Evolutionary conservation across 1,140 invertebrate genomes (phyloP).

Genomic region (Pomacea maculata): DNA sequence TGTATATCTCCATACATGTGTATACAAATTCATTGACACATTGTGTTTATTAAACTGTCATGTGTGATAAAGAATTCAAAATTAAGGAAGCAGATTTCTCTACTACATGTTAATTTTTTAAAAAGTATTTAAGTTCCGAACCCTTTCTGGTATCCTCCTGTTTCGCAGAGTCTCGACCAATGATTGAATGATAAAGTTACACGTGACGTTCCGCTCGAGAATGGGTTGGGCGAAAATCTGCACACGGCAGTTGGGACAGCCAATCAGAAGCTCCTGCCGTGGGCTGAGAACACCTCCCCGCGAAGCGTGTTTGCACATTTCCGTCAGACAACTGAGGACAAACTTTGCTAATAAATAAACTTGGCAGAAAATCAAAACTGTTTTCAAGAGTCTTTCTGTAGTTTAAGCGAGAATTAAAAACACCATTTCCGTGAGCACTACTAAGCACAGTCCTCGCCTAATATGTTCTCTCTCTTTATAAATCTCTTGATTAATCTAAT

Average conservation of each 20-base stretch:
- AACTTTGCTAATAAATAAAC: neutral
- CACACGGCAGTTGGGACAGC: slow-evolving; percentile 33
- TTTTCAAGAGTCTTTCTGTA: too few relatives aligned
- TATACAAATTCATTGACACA: too few relatives aligned
- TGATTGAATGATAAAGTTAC: slow-evolving; percentile 36
- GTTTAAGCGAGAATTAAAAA: too few relatives aligned
- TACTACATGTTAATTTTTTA: neutral
- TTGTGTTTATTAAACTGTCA: neutral
- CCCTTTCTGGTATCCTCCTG: slow-evolving; percentile 15
- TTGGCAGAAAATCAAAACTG: too few relatives aligned
- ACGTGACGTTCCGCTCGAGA: slow-evolving; percentile 32
- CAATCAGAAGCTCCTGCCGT: slow-evolving; percentile 27
- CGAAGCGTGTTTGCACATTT: slow-evolving; percentile 32
- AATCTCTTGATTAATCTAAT: too few relatives aligned
- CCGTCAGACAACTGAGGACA: slow-evolving; percentile 26
- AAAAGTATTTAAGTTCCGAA: slow-evolving; percentile 1
- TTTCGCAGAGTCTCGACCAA: slow-evolving; percentile 25
- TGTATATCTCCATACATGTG: too few relatives aligned
- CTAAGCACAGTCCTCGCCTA: too few relatives aligned
- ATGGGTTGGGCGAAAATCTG: slow-evolving; percentile 33
- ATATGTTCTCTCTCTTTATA: too few relatives aligned
- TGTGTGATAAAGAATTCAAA: neutral
- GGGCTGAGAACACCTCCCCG: slow-evolving; percentile 16
- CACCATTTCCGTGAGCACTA: too few relatives aligned
- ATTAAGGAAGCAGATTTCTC: neutral